A percentile compares a stretch with the other conserved stretches of the same genome.
phyloP scores from a whole-genome alignment of 1,140 invertebrate genomes.

The Caenorhabditis tropicalis region DNA sequence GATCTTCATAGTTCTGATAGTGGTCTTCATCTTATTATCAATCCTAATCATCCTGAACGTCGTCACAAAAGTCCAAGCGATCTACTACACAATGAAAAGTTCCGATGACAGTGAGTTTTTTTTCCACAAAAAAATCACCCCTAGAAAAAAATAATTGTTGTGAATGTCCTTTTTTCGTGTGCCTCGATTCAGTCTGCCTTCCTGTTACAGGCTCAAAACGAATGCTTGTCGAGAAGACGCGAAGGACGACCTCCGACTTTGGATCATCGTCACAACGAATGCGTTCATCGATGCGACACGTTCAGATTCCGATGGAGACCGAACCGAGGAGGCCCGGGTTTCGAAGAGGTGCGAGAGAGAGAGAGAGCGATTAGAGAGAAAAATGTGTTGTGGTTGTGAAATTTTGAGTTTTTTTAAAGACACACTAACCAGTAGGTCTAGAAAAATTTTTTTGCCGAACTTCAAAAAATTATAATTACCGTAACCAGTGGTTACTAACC shows the following conservation, averaged over 20 bases:
- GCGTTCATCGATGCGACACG: slow-evolving; percentile 37
- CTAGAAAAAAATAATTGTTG: slow-evolving; percentile 5
- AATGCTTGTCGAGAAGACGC: slow-evolving; percentile 10
- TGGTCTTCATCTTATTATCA: slow-evolving; percentile 67
- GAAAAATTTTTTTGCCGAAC: too few relatives aligned
- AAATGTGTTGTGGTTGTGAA: background rate
- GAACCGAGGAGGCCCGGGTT: slow-evolving; percentile 54
- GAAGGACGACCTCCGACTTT: background rate
- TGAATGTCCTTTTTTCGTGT: slow-evolving; percentile 29
- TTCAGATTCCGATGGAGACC: slow-evolving; percentile 54
- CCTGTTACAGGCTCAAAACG: slow-evolving; percentile 29
- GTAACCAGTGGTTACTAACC: too few relatives aligned
- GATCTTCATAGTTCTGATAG: slow-evolving; percentile 67
- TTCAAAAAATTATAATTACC: too few relatives aligned
- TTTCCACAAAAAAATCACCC: too few relatives aligned
- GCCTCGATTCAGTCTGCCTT: slow-evolving; percentile 35
- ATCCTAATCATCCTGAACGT: slow-evolving; percentile 65
- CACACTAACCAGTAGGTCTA: too few relatives aligned
- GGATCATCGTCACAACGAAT: background rate
- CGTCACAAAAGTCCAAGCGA: slow-evolving; percentile 64
- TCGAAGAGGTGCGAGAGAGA: slow-evolving; percentile 48
- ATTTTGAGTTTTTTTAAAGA: too few relatives aligned
- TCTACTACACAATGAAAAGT: slow-evolving; percentile 58
- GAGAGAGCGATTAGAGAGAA: background rate
- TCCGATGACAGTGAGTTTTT: slow-evolving; percentile 36